Conservation (phyloP, 1,140 invertebrate species). For the Drosophila oshimai region DNA sequence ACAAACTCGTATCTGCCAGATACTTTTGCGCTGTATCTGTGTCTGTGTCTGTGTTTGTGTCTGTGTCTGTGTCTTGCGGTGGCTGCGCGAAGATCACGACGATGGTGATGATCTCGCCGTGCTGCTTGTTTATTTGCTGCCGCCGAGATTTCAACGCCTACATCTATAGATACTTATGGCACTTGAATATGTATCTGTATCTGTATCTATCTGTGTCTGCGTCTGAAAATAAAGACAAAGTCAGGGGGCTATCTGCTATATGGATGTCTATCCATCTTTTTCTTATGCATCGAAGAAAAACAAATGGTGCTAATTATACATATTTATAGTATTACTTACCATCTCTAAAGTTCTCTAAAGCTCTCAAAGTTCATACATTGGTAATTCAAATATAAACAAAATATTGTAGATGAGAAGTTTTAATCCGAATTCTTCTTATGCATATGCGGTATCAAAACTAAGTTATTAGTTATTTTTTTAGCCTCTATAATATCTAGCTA, state of each 20-base stretch:
- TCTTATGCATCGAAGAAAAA: no score
- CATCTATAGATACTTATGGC: constrained; percentile 40
- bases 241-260: constrained; percentile 32
- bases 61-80: constrained; percentile 32
- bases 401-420: no score
- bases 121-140: constrained; percentile 35
- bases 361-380: no score
- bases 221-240: constrained; percentile 33
- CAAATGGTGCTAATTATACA: no score
- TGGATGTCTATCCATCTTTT: no score
- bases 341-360: no score
- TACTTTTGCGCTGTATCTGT: constrained; percentile 10
- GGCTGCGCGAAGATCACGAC: constrained; percentile 46
- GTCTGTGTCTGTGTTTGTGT: not conserved
- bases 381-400: no score
- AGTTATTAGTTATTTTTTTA: no score
- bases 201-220: constrained; percentile 7
- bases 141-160: constrained; percentile 65
- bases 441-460: no score
- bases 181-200: constrained; percentile 36
- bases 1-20: constrained; percentile 23
- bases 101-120: constrained; percentile 31
- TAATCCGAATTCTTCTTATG: no score
- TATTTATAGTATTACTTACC: no score
- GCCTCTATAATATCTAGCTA: no score